Evolutionary conservation across 1,140 invertebrate species (phyloP).

Genomic region (Patella vulgata): DNA sequence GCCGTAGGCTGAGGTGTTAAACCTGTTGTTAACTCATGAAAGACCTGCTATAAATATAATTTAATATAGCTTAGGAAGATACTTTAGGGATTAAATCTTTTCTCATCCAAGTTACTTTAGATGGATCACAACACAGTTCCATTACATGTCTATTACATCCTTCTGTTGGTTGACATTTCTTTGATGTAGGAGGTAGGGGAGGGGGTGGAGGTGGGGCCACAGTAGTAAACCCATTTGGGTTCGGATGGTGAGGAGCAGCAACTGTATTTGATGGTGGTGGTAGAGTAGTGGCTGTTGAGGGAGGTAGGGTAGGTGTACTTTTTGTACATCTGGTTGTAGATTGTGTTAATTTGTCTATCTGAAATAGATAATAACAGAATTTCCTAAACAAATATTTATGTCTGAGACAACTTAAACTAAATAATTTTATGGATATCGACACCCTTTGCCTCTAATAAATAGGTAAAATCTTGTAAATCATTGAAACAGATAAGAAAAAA

Average conservation of each 20-base stretch:
- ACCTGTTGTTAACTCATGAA: no score
- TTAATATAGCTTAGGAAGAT: no score
- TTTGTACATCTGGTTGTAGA: background rate
- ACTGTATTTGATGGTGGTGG: conserved; percentile 3
- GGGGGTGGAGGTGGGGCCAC: conserved; percentile 22
- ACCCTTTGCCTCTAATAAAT: no score
- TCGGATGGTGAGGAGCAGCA: background rate
- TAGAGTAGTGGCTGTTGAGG: background rate
- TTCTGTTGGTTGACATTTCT: background rate
- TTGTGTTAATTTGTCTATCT: background rate
- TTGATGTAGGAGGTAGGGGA: background rate
- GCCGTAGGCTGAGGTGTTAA: no score
- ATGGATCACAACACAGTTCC: conserved; percentile 34
- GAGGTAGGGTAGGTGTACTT: background rate
- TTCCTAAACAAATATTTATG: background rate
- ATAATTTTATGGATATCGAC: no score
- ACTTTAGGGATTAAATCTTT: no score
- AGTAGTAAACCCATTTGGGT: background rate
- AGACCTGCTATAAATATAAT: no score
- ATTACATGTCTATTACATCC: conserved; percentile 13
- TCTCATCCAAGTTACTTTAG: conserved; percentile 49
- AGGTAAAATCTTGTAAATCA: no score
- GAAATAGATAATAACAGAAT: background rate
- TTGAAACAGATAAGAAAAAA: no score
- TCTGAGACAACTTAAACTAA: no score